Evolutionary conservation across 2,797 vertebrate species (phyloP).

Genomic region (Catharus ustulatus): DNA sequence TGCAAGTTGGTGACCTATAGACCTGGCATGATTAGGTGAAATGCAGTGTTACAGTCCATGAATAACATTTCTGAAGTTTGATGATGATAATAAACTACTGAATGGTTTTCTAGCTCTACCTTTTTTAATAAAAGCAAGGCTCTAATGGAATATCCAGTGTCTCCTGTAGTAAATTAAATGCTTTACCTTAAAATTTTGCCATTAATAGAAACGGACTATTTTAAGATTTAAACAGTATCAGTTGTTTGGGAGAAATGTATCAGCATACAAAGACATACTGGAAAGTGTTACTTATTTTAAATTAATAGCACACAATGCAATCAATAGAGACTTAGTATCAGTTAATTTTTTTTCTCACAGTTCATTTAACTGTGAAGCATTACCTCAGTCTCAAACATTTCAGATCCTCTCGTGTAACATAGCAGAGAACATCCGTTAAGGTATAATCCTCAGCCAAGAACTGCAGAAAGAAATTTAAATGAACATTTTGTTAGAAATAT

Average conservation of each 20-base stretch:
- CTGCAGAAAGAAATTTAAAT: conserved; percentile 70
- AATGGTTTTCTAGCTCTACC: background rate
- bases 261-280: background rate
- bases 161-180: background rate
- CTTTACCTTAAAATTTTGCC: background rate
- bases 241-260: background rate
- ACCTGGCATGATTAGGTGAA: background rate
- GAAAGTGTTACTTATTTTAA: background rate
- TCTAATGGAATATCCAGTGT: background rate
- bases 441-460: conserved; percentile 92
- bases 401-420: conserved; percentile 92
- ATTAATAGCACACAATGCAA: background rate
- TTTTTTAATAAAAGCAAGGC: background rate
- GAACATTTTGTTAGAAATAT: background rate
- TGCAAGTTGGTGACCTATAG: background rate
- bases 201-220: background rate
- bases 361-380: background rate
- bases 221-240: background rate
- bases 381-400: conserved; percentile 94
- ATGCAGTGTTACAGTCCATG: background rate
- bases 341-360: background rate
- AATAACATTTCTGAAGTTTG: background rate
- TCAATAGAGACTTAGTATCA: background rate
- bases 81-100: background rate
- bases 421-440: conserved; percentile 88